These are phyloP conservation scores for Sesia bembeciformis DNA, from an alignment of 2,888 invertebrate species.

Conservation along the genomic window DNA sequence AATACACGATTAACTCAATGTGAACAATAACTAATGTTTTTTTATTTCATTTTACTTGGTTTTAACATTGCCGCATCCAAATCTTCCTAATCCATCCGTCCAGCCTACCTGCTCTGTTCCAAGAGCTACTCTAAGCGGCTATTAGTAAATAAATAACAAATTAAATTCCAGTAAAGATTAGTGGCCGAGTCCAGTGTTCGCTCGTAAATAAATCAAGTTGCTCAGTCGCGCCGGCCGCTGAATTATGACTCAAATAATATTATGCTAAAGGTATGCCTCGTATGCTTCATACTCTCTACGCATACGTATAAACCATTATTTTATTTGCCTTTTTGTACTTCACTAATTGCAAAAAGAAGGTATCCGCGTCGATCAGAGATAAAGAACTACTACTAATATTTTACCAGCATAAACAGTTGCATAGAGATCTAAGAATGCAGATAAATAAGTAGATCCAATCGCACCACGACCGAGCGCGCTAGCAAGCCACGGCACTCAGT, in stretches of 20 bases:
- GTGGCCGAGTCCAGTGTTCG: constrained; percentile 48
- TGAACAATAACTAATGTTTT: background rate
- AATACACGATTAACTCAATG: background rate
- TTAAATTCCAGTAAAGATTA: constrained; percentile 68
- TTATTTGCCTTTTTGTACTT: background rate
- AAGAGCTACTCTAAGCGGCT: constrained; percentile 21
- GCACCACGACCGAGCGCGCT: background rate
- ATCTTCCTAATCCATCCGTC: background rate
- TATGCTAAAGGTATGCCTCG: constrained; percentile 43
- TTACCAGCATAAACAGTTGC: background rate
- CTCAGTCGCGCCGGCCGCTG: constrained; percentile 42
- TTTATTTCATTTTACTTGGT: background rate
- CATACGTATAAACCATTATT: background rate
- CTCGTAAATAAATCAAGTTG: constrained; percentile 67
- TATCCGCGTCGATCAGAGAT: constrained; percentile 1
- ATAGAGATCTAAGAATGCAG: background rate
- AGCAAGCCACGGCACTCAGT: no score
- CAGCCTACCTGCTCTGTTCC: constrained; percentile 3
- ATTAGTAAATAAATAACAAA: constrained; percentile 67
- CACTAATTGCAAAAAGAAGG: background rate
- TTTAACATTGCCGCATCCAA: background rate
- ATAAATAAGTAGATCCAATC: background rate
- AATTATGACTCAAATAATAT: constrained; percentile 69
- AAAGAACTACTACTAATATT: background rate
- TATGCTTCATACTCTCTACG: background rate